Conservation (phyloP, 1,140 invertebrate genomes). For the Glomeris maerens region DNA sequence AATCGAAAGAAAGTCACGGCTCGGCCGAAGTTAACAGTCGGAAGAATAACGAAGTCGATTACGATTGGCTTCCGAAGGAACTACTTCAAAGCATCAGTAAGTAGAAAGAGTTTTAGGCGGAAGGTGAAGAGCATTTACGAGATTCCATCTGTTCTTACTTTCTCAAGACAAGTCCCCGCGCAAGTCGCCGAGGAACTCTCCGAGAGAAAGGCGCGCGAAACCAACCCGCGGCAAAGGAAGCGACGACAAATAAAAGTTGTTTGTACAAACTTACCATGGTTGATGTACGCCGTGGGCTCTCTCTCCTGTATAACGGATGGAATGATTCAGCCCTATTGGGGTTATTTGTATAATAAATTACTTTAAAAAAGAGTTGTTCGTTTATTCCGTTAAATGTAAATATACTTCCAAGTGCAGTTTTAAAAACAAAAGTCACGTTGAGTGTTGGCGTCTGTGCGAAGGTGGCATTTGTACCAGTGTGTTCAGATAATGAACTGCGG, state of each 20-base stretch:
- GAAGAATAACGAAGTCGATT: constrained; percentile 73
- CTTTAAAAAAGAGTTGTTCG: no score
- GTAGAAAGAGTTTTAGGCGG: not conserved
- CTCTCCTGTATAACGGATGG: no score
- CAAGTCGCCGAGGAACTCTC: constrained; percentile 4
- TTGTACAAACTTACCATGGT: no score
- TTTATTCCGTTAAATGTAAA: no score
- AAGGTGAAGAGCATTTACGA: not conserved
- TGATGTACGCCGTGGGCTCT: no score
- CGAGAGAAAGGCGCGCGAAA: constrained; percentile 8
- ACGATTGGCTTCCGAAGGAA: constrained; percentile 92
- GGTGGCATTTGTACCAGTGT: no score
- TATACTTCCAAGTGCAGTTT: not conserved
- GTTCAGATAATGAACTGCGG: constrained; percentile 18
- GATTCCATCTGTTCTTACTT: not conserved
- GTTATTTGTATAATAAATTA: no score
- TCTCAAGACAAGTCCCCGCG: not conserved
- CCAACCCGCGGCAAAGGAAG: not conserved
- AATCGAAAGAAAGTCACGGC: constrained; percentile 38
- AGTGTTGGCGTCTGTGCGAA: no score
- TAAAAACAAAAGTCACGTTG: not conserved
- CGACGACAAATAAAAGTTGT: no score
- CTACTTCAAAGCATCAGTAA: constrained; percentile 40
- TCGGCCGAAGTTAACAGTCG: constrained; percentile 49
- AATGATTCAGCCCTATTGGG: no score